Percentiles rank a stretch among this genome's conserved stretches.
Conservation (phyloP, 2,888 invertebrate genomes). For the Athalia rosae region DNA sequence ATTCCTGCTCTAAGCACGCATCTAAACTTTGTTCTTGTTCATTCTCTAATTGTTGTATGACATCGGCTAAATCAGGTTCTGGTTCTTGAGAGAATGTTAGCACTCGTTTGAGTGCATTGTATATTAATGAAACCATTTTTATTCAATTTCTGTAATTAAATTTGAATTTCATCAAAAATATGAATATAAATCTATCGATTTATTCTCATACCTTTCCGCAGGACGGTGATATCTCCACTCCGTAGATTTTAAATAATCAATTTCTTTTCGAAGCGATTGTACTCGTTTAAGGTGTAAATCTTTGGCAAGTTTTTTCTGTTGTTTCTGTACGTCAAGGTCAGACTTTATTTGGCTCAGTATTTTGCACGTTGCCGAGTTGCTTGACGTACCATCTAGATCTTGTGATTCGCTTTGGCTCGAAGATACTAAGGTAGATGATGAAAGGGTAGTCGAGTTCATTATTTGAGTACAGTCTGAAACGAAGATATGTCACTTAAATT, state of each 20-base stretch:
- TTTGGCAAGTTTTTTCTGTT: slow-evolving; percentile 76
- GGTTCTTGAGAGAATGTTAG: slow-evolving; percentile 23
- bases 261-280: slow-evolving; percentile 82
- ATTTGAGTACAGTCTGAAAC: slow-evolving; percentile 44
- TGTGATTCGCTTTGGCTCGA: slow-evolving; percentile 68
- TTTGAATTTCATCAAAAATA: background rate
- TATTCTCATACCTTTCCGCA: slow-evolving; percentile 78
- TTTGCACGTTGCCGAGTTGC: slow-evolving; percentile 63
- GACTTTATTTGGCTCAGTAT: slow-evolving; percentile 76
- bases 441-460: slow-evolving; percentile 69
- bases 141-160: slow-evolving; percentile 14
- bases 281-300: slow-evolving; percentile 84
- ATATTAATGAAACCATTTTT: slow-evolving; percentile 31
- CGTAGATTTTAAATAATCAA: slow-evolving; percentile 85
- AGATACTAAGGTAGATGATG: slow-evolving; percentile 64
- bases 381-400: slow-evolving; percentile 63
- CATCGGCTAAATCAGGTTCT: slow-evolving; percentile 56
- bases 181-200: background rate
- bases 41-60: slow-evolving; percentile 55
- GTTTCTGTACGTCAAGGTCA: slow-evolving; percentile 76
- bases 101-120: slow-evolving; percentile 15
- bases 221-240: slow-evolving; percentile 85
- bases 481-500: too few relatives aligned
- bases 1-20: background rate
- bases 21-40: slow-evolving; percentile 41